Evolutionary conservation across 1,140 invertebrate species (phyloP).

Genomic region (Euschistus heros): DNA sequence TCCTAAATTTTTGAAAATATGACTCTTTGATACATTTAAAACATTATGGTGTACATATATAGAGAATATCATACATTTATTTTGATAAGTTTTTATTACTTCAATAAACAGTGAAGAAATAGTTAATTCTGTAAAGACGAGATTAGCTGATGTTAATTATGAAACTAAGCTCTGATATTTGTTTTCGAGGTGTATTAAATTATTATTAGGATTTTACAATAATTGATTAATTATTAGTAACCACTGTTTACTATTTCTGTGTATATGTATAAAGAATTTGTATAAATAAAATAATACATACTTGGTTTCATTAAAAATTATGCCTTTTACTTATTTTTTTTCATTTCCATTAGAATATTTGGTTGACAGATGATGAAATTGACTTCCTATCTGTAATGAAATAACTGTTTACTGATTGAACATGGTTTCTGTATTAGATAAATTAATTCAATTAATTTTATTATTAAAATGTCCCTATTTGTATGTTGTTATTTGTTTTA

Average conservation of each 20-base stretch:
- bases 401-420: no score
- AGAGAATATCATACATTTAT: background rate
- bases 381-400: no score
- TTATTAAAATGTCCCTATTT: no score
- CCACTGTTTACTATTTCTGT: slow-evolving; percentile 3
- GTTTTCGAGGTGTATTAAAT: background rate
- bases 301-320: no score
- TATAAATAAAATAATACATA: background rate
- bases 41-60: background rate
- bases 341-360: no score
- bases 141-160: background rate
- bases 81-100: slow-evolving; percentile 7
- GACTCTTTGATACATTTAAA: slow-evolving; percentile 1
- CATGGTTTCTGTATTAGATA: no score
- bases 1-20: background rate
- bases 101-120: background rate
- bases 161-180: background rate
- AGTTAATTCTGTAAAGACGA: background rate
- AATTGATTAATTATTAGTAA: background rate
- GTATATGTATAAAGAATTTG: slow-evolving; percentile 5
- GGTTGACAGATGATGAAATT: no score
- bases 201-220: background rate
- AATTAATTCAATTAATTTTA: no score
- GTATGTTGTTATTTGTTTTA: no score
- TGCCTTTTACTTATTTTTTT: no score